Base-by-base conservation (phyloP, 2,888 invertebrate genomes). In the Leuctra nigra region DNA sequence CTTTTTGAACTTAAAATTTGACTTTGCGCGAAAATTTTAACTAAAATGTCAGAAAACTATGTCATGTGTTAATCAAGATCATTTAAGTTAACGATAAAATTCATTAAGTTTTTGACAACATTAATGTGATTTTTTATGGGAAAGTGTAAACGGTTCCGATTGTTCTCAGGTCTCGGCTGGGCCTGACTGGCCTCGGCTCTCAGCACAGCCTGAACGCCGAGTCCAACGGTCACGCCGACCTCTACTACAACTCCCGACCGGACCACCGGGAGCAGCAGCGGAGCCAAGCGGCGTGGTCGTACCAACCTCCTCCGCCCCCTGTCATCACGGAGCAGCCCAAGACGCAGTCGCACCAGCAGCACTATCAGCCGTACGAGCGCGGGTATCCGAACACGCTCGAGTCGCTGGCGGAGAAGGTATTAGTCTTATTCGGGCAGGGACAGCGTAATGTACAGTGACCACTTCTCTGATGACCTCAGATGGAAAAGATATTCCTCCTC, bases 301-400 rank as follows among this genome's bases (percentile, higher is more conserved):
- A 88, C 69, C 85, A 87, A 63, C 91, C 91, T 6, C 90, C 90
- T 13, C 91, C 77, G 20, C 76, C 91, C 7, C 88, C 88, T 7
- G 91, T 92, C 14, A 91, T 93, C 63, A 93, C 92, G 14, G 91
- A 92, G 69, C 92, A 93, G 71, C 92, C 93, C 0, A 90, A 91
- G 69, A 73, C 77, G 48, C 74, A 77, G 61, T 79, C 64, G 35
- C n/a, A n/a, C n/a, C 68, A 83, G 56, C 88, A 90, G 63, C 84
- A 91, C 68, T 92, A 91, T 72, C 90, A 90, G 61, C 90, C 91
- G 4, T 93, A 91, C 72, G 91, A 92, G 69, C 80, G 91, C 61
- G 83, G 82, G 2, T 88, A 88, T 69, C 89, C 90, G 1, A 92
- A 92, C 70, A 93, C 93, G 1, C 73, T 93, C 63, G 93, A 93